phyloP scores from a whole-genome alignment of 64 coral and sea anemone genomes.

The Orbicella faveolata region DNA sequence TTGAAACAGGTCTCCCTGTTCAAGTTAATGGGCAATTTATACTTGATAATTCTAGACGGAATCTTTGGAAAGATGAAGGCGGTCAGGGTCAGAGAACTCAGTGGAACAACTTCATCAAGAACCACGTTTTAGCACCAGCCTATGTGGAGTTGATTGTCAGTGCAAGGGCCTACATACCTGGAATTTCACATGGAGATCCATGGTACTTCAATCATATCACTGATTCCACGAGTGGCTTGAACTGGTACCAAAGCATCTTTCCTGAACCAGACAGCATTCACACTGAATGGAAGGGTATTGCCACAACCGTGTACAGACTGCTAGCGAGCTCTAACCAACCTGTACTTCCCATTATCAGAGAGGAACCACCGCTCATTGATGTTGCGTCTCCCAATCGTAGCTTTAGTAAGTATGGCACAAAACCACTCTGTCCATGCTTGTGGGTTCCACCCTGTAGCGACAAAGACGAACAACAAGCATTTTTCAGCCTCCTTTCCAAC shows the following conservation, averaged over 20 bases:
- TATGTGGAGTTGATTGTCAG: constrained; percentile 77
- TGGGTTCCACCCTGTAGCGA: constrained; percentile 74
- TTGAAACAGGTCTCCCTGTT: constrained; percentile 90
- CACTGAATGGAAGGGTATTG: constrained; percentile 75
- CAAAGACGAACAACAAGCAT: constrained; percentile 58
- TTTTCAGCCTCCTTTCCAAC: constrained; percentile 35
- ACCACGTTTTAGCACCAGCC: constrained; percentile 76
- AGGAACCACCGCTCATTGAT: not conserved
- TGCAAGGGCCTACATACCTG: constrained; percentile 59
- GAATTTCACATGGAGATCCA: constrained; percentile 54
- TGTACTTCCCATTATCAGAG: constrained; percentile 70
- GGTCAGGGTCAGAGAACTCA: constrained; percentile 39
- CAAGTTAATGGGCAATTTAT: constrained; percentile 95
- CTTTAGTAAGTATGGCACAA: not conserved
- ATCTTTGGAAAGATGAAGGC: constrained; percentile 75
- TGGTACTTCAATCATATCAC: constrained; percentile 66
- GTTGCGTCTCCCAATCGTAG: not conserved
- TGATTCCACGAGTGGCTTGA: constrained; percentile 52
- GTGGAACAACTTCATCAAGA: constrained; percentile 93
- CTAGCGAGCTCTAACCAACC: constrained; percentile 52
- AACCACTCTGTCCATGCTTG: constrained; percentile 23
- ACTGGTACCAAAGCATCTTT: constrained; percentile 91
- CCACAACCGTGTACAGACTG: constrained; percentile 61
- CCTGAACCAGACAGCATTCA: constrained; percentile 66
- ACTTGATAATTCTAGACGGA: constrained; percentile 80